Percentiles rank a stretch among this genome's conserved stretches.
Conservation (phyloP, 2,113 vertebrate genomes). For the Erythrolamprus reginae region DNA sequence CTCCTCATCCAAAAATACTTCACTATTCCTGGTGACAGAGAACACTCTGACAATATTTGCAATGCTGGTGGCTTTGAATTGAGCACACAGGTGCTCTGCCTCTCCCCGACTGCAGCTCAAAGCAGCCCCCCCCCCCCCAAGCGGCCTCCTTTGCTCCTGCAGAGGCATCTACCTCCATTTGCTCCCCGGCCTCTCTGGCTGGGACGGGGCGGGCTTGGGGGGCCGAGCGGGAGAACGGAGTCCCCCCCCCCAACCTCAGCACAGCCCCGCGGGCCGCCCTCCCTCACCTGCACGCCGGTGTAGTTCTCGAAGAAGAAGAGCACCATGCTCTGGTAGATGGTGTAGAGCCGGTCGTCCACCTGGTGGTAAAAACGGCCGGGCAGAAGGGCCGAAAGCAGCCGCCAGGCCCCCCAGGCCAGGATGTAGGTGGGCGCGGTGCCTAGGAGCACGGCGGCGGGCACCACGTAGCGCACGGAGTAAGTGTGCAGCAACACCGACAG, state of each 20-base stretch:
- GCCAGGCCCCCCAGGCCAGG: constrained; percentile 85
- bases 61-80: not conserved
- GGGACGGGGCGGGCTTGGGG: not conserved
- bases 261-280: not conserved
- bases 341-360: constrained; percentile 88
- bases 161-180: not conserved
- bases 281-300: constrained; percentile 87
- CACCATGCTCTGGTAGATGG: constrained; percentile 94
- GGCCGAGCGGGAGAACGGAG: too few relatives aligned
- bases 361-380: constrained; percentile 81
- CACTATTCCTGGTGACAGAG: not conserved
- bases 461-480: constrained; percentile 90
- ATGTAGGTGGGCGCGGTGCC: constrained; percentile 91
- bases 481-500: constrained; percentile 92
- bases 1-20: not conserved
- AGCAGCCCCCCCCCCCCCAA: too few relatives aligned
- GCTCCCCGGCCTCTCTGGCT: too few relatives aligned
- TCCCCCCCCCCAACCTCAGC: not conserved
- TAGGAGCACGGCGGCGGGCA: constrained; percentile 87
- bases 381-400: constrained; percentile 77
- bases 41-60: too few relatives aligned
- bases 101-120: not conserved
- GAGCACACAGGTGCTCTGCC: too few relatives aligned
- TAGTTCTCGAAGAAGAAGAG: constrained; percentile 98
- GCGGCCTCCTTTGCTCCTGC: not conserved